These are phyloP conservation scores for Bursaphelenchus okinawaensis DNA, from an alignment of 2,888 invertebrate genomes.

Conservation along the genomic window DNA sequence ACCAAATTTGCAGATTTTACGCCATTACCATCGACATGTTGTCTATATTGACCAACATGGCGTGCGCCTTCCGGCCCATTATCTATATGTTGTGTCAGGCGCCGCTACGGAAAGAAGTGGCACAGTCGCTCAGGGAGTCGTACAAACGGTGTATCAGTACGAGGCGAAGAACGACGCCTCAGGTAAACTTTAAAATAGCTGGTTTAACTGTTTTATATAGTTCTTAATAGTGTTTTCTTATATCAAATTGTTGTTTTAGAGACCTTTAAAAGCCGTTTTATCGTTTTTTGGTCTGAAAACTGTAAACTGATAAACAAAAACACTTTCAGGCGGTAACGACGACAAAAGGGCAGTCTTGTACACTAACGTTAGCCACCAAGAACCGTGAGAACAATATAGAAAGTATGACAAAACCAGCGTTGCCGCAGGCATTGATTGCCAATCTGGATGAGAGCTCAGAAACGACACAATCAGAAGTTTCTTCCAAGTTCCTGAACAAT, in stretches of 20 bases:
- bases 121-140: conserved; percentile 27
- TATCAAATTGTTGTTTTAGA: not conserved
- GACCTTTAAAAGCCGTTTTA: too few relatives aligned
- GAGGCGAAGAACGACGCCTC: not conserved
- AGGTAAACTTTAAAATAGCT: not conserved
- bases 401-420: not conserved
- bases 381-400: not conserved
- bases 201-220: too few relatives aligned
- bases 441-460: not conserved
- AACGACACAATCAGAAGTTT: not conserved
- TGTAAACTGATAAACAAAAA: too few relatives aligned
- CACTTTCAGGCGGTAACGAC: not conserved
- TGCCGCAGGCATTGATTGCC: not conserved
- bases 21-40: conserved; percentile 48
- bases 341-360: not conserved
- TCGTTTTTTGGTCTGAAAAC: too few relatives aligned
- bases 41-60: conserved; percentile 48
- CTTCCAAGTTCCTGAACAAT: not conserved
- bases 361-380: not conserved
- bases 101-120: conserved; percentile 35
- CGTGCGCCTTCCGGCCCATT: conserved; percentile 51
- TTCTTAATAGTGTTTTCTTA: not conserved
- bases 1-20: conserved; percentile 35
- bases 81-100: conserved; percentile 46
- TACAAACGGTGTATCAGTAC: not conserved